Base-by-base conservation (phyloP, 2,797 vertebrate species). In the Intellagama lesueurii region DNA sequence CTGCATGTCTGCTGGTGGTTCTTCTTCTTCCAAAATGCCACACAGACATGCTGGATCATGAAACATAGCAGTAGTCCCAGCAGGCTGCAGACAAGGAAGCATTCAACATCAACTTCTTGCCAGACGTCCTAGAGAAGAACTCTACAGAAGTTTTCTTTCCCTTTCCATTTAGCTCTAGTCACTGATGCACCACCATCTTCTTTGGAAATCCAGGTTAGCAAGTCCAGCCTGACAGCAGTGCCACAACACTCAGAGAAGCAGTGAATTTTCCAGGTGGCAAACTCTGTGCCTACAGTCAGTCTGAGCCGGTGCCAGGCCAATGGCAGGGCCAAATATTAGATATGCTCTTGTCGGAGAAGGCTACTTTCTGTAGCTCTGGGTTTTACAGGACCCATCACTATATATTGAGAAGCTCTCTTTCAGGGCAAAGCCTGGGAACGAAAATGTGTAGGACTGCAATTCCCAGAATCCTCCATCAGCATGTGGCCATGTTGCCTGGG, bases 61-160 rank as follows among this genome's bases (percentile, higher is more conserved):
- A 32, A 81, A 87, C 11, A 40, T 72, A n/a, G 86, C 66, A 80
- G 44, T 22, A 52, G 56, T 80, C 86, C 47, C 44, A 72, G 77
- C 24, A 81, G 72, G 47, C 68, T 56, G 24, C 77, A n/a, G 47
- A 52, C 68, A 80, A 28, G 2, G n/a, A 70, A 32, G 32, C 19
- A 16, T 44, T 60, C 44, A 56, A 17, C 35, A 77, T 66, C 7
- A 19, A 47, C 32, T 32, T 78, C 75, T 11, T 47, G n/a, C 68
- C 47, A 56, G 12, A 26, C 3, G 0, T 56, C 64, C 32, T 85
- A 69, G 68, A 32, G 1, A 16, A 24, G 16, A 30, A 72, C 3
- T 72, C 82, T 11, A 60, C 17, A 32, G 4, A 44, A 35, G 26
- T 40, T 26, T 72, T 81, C 30, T 47, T 14, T 26, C 9, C 47